Evolutionary conservation across 2,113 vertebrate species (phyloP).

Genomic region (Hippoglossus stenolepis): DNA sequence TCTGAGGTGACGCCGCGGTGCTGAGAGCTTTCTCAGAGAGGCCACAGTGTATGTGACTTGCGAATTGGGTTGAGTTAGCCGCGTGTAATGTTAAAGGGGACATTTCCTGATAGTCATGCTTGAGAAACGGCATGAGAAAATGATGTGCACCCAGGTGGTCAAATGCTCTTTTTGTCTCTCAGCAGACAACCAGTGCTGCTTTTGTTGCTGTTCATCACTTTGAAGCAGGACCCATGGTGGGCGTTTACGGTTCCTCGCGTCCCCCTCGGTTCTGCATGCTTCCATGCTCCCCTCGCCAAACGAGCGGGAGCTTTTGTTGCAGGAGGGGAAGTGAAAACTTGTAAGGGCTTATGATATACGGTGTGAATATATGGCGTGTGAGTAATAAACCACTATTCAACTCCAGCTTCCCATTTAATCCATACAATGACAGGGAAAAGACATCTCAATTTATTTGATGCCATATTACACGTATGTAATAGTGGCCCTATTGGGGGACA

Average conservation of each 20-base stretch:
- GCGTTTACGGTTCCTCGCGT: conserved; percentile 82
- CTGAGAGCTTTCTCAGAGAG: conserved; percentile 22
- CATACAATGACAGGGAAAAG: conserved; percentile 44
- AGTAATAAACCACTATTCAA: conserved; percentile 44
- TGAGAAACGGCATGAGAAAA: conserved; percentile 72
- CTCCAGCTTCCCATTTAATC: conserved; percentile 46
- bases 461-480: conserved; percentile 60
- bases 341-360: conserved; percentile 54
- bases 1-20: conserved; percentile 30
- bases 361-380: conserved; percentile 53
- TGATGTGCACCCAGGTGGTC: conserved; percentile 75
- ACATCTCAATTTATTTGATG: conserved; percentile 49
- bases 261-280: conserved; percentile 60
- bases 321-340: conserved; percentile 54
- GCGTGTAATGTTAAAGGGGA: conserved; percentile 54
- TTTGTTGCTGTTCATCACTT: conserved; percentile 78
- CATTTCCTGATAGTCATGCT: conserved; percentile 72
- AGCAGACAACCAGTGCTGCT: conserved; percentile 71
- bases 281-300: conserved; percentile 60
- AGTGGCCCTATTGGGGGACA: conserved; percentile 48
- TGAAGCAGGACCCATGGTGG: conserved; percentile 79
- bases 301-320: conserved; percentile 58
- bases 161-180: conserved; percentile 79
- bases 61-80: conserved; percentile 54
- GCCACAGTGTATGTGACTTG: conserved; percentile 9